Evolutionary conservation across 1,140 invertebrate genomes (phyloP), one percentile per base, ranked within the genome.

Genomic region (Penaeus vannamei): DNA sequence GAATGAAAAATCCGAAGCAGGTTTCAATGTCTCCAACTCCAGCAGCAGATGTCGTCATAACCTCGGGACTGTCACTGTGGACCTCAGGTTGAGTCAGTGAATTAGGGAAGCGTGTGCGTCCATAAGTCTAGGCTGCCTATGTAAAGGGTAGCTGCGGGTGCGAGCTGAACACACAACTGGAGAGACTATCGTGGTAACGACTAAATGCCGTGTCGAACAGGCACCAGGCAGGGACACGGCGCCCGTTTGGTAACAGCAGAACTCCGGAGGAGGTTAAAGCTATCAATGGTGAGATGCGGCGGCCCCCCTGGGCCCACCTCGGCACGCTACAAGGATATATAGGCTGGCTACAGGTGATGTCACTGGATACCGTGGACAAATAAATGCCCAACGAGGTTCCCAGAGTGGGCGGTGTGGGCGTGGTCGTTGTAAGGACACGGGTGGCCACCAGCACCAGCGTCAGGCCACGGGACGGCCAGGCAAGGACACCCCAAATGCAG

Each of bases 1-100:
- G 90, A 90, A 87, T 87, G 90, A 90, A 85, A 90, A 86, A 84
- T 90, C 89, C 84, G 89, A 90, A 86, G 84, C 79, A 90, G 89
- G 46, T 86, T 88, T 90, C 89, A 90, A 90, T 90, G 89, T 79
- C 89, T 86, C 89, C 79, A 72, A 86, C 66, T 90, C 79, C 86
- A 86, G 46, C 72, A 76, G 72, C 84, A 76, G 66, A 86, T 79
- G 72, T 77, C 66, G 42, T 86, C 53, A 76, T 59, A 62, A 64
- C 84, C 60, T 86, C 53, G 42, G 72, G 72, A 88, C 86, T 81
- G 36, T 88, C 86, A 82, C 64, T 86, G 46, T 86, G 84, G 84
- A 86, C 86, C 86, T 88, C 59, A 76, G 69, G 86, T 66, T 82
- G 79, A 81, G 61, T 64, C 83, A 77, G 83, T 84, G 83, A 85